Conservation (phyloP, 2,113 vertebrate species). For the Tichodroma muraria region DNA sequence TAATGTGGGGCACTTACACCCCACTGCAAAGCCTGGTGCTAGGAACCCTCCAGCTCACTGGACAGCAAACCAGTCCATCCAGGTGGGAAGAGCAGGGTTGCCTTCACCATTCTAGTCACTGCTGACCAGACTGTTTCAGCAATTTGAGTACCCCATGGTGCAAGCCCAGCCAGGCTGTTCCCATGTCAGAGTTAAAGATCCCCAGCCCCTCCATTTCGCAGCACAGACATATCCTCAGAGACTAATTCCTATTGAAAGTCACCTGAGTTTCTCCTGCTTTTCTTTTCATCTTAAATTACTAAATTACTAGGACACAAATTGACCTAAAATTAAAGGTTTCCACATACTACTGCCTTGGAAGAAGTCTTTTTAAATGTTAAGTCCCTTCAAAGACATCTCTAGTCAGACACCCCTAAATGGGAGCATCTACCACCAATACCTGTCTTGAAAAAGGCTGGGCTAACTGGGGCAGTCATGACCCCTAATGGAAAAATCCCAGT, state of each 20-base stretch:
- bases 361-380: not conserved
- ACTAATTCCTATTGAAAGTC: not conserved
- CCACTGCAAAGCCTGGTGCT: not conserved
- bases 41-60: not conserved
- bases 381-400: not conserved
- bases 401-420: not conserved
- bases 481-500: not conserved
- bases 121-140: not conserved
- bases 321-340: not conserved
- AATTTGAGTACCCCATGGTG: not conserved
- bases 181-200: not conserved
- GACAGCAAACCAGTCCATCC: not conserved
- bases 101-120: not conserved
- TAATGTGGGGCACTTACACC: fast-evolving
- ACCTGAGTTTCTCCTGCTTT: not conserved
- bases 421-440: not conserved
- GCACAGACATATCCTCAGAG: fast-evolving
- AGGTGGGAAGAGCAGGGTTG: not conserved
- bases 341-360: not conserved
- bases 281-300: not conserved
- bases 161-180: not conserved
- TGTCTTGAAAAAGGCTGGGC: not conserved
- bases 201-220: not conserved
- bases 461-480: not conserved
- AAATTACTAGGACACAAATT: not conserved